Conservation (phyloP, 2,113 vertebrate genomes). For the Coreoperca whiteheadi region DNA sequence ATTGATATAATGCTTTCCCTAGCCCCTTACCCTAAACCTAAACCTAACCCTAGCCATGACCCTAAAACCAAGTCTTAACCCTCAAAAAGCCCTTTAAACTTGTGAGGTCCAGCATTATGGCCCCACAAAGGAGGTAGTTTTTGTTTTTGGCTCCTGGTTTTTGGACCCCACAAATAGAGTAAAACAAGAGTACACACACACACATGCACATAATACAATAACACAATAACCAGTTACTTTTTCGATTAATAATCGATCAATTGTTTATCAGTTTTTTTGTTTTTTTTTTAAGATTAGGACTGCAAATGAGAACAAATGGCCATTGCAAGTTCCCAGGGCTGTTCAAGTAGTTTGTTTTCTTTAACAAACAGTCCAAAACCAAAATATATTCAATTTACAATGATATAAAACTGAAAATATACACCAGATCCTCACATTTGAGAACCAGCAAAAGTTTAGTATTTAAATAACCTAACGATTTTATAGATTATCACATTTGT, state of each 20-base stretch:
- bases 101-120: too few relatives aligned
- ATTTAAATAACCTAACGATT: conserved; percentile 2
- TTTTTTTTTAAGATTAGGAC: not conserved
- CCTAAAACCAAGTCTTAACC: too few relatives aligned
- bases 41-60: too few relatives aligned
- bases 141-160: too few relatives aligned
- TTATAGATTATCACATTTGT: not conserved
- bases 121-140: too few relatives aligned
- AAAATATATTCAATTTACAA: not conserved
- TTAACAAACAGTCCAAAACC: not conserved
- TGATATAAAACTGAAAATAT: not conserved
- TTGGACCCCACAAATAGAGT: too few relatives aligned
- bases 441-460: not conserved
- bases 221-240: not conserved
- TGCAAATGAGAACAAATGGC: not conserved
- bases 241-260: not conserved
- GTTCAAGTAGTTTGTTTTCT: not conserved
- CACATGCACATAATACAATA: too few relatives aligned
- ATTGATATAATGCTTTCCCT: too few relatives aligned
- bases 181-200: too few relatives aligned
- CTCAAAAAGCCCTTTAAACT: too few relatives aligned
- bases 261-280: not conserved
- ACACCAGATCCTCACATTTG: not conserved
- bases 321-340: not conserved
- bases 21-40: too few relatives aligned